Base-by-base conservation (phyloP, 2,888 invertebrate genomes). In the Epirrhoe tristata region DNA sequence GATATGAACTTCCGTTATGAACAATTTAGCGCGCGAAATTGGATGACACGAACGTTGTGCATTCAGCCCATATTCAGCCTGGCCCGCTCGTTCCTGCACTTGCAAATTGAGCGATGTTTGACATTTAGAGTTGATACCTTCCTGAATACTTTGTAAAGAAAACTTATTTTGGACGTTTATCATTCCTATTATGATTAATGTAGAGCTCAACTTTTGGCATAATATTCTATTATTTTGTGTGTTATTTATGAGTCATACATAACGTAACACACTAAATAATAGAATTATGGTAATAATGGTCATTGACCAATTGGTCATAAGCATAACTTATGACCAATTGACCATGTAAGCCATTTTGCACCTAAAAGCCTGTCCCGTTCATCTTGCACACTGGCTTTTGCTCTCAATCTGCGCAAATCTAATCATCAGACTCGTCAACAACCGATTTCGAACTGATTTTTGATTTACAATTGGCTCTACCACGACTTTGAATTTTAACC, bases 1-100 rank as follows among this genome's bases (percentile, higher is more conserved):
- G 96, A 96, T 96, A 96, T 96, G 96, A 96, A 96, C 95, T 96
- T 96, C 96, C 96, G 96, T 96, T 96, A 95, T 96, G 96, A 96
- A 96, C 96, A 96, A 96, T 96, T 96, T 96, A 95, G 94, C 93
- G 88, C 90, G 92, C 94, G 94, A 95, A 94, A 95, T 94, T 94
- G 95, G 94, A 95, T 94, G 91, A 83, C 87, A 69, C 86, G 84
- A 81, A 85, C 86, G 85, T 76, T 86, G 83, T 85, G 89, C 86
- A 91, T 90, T 89, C 89, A 91, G 81, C 81, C 81, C 82, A 81
- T 84, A 90, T 91, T 89, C 89, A 90, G 81, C 81, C 81, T 82
- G 79, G 81, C 78, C 76, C 77, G 82, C 48, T 34, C 51, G 8
- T 43, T 61, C 50, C 57, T 52, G 48, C 48, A 6, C 48, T 48